phyloP scores from a whole-genome alignment of 2,797 vertebrate genomes.

The Rousettus madagascariensis region DNA sequence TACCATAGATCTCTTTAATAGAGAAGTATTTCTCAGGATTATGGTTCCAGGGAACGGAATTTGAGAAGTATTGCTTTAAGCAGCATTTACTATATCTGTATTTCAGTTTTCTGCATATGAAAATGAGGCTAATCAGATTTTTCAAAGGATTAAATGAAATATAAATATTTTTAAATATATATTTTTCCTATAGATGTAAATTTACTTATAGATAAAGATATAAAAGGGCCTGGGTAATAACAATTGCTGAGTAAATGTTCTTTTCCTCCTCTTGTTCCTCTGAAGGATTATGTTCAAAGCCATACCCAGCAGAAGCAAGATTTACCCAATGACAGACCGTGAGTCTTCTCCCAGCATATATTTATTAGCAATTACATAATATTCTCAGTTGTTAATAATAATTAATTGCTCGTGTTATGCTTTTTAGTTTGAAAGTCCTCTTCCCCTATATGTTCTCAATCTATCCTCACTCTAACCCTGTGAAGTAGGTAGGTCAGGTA shows the following conservation, averaged over 20 bases:
- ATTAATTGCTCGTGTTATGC: constrained; percentile 11
- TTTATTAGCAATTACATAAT: constrained; percentile 44
- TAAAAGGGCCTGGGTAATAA: neutral
- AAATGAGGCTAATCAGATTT: neutral
- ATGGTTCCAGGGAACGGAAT: neutral
- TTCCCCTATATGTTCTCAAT: neutral
- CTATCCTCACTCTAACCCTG: neutral
- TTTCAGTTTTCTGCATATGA: neutral
- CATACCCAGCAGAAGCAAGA: neutral
- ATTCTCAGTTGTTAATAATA: constrained; percentile 6
- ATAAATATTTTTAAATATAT: neutral
- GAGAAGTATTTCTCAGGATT: neutral
- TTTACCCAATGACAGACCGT: neutral
- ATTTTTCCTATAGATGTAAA: neutral
- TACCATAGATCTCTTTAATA: neutral
- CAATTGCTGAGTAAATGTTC: neutral
- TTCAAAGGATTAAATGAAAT: neutral
- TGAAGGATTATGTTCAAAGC: neutral
- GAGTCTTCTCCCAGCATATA: neutral
- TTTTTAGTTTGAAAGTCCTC: neutral
- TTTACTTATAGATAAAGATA: neutral
- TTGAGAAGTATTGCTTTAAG: neutral
- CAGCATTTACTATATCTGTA: neutral
- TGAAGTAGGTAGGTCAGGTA: neutral
- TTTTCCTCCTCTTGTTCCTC: neutral